A percentile compares a stretch with the other conserved stretches of the same genome.
phyloP scores from a whole-genome alignment of 2,888 invertebrate genomes.

The Sphinx pinastri region DNA sequence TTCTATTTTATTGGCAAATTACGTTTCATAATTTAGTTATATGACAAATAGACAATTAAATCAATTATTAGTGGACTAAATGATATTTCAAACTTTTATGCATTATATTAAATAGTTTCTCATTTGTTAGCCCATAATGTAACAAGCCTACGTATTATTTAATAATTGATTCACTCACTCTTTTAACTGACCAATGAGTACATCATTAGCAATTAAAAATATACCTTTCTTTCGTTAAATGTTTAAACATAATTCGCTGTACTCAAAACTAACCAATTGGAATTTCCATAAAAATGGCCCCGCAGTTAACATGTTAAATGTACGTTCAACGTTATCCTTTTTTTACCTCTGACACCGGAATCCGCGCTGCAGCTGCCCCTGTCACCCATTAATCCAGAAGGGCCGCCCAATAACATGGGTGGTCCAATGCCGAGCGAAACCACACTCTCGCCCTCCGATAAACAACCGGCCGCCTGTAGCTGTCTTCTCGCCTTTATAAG shows the following conservation, averaged over 20 bases:
- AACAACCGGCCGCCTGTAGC: conserved; percentile 89
- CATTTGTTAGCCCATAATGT: no score
- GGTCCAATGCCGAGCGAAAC: conserved; percentile 88
- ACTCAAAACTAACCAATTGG: background rate
- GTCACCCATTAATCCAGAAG: conserved; percentile 84
- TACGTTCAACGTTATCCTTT: conserved; percentile 15
- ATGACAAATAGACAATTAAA: no score
- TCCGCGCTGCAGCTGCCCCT: conserved; percentile 94
- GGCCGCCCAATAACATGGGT: conserved; percentile 84
- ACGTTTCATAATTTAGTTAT: no score
- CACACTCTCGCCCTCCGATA: conserved; percentile 93
- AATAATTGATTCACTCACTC: no score
- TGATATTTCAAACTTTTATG: no score
- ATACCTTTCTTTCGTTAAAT: background rate
- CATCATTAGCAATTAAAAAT: no score
- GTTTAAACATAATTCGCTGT: background rate
- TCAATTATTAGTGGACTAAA: no score
- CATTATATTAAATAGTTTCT: no score
- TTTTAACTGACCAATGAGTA: no score
- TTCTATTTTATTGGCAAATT: no score
- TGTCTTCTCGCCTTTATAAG: conserved; percentile 87
- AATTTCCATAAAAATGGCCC: background rate
- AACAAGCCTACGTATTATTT: no score
- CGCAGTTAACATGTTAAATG: conserved; percentile 1
- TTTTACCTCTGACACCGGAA: conserved; percentile 89